These are phyloP conservation scores for Caenorhabditis inopinata DNA, from an alignment of 1,140 invertebrate species.

Conservation along the genomic window DNA sequence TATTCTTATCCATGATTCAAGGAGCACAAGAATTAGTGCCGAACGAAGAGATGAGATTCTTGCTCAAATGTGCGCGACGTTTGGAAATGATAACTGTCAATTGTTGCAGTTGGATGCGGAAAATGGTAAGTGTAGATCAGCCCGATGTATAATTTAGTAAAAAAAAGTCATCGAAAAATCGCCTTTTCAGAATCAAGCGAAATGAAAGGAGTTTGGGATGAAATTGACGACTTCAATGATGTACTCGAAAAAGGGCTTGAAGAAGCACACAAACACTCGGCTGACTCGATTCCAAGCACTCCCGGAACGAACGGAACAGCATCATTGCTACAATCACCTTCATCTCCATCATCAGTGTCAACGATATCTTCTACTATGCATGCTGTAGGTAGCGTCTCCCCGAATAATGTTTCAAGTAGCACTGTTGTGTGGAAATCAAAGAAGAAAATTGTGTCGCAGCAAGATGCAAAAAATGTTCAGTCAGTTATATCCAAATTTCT, in stretches of 20 bases:
- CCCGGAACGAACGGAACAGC: neutral
- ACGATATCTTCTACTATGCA: neutral
- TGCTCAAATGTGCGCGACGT: slow-evolving; percentile 40
- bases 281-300: neutral
- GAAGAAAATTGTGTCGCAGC: neutral
- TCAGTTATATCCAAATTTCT: neutral
- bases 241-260: neutral
- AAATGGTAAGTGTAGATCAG: neutral
- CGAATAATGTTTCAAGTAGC: neutral
- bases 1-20: slow-evolving; percentile 35
- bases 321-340: neutral
- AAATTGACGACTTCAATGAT: slow-evolving; percentile 6
- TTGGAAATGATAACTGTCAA: slow-evolving; percentile 37
- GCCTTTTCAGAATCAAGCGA: neutral
- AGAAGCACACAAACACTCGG: neutral
- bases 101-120: slow-evolving; percentile 22
- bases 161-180: no score
- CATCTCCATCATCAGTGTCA: neutral
- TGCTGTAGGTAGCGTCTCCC: neutral
- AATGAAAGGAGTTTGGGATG: neutral
- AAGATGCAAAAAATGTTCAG: neutral
- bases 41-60: neutral
- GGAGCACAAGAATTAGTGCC: neutral
- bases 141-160: neutral
- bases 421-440: neutral